Base-by-base conservation (phyloP, 2,888 invertebrate species). In the Ichneumoninae sp. region DNA sequence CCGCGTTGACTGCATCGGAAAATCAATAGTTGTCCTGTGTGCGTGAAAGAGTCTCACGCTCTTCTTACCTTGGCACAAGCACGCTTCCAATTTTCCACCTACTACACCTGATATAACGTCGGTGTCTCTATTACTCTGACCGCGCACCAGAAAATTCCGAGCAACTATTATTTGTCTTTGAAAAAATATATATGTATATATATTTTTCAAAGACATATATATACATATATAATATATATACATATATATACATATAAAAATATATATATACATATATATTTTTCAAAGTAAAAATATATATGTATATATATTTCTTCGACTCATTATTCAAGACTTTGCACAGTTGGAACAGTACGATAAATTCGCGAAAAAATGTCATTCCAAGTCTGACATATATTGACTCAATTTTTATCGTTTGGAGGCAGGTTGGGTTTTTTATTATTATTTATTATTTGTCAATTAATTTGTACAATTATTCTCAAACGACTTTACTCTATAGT, bases 1-100 rank as follows among this genome's bases (percentile, higher is more conserved):
- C 92, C 92, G 88, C 89, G 89, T 90, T 90, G 92, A 92, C 92
- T 92, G 91, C 90, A 88, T 88, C 83, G 87, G 90, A 92, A 93
- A 93, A 93, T 93, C 93, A 93, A 93, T 93, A 93, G 87, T 86
- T 86, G 87, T 88, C 86, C 88, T 91, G 87, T 87, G 88, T 90
- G 86, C 86, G 88, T 88, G 89, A 88, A 85, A 82, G 85, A 78
- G 89, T 85, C 85, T 72, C 86, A 71, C 57, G 69, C 78, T 71
- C 62, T 57, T 66, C 78, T 79, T 82, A 85, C 81, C 81, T 82
- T 83, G 77, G 71, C 78, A 83, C 74, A 57, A 52, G 44, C 54
- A 79, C 70, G 50, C 62, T 60, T 65, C 13, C 40, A 52, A 65
- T 47, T 71, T 71, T 65, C 30, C 71, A 57, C 50, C 62, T n/a